phyloP scores from a whole-genome alignment of 2,888 invertebrate species.

The Calameuta filiformis region DNA sequence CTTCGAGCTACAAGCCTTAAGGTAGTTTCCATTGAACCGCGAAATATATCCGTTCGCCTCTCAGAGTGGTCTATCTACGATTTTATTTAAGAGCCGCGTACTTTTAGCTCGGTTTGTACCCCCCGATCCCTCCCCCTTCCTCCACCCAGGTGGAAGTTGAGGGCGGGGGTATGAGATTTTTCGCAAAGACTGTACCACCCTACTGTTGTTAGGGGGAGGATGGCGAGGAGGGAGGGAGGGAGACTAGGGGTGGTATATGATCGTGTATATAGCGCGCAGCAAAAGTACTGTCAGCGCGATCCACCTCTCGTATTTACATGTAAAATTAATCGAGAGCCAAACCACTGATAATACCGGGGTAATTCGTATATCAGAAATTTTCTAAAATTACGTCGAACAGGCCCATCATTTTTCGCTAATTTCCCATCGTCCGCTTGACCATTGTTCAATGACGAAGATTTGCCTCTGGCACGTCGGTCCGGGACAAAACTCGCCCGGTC shows the following conservation, averaged over 20 bases:
- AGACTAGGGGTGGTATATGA: slow-evolving; percentile 67
- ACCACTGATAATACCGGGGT: slow-evolving; percentile 6
- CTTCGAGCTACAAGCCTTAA: neutral
- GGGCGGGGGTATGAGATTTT: slow-evolving; percentile 42
- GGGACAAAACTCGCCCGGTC: slow-evolving; percentile 62
- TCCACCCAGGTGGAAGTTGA: neutral
- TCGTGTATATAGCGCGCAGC: slow-evolving; percentile 63
- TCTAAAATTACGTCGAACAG: slow-evolving; percentile 45
- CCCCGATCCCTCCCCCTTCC: neutral
- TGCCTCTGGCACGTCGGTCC: slow-evolving; percentile 53
- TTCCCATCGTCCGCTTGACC: slow-evolving; percentile 27
- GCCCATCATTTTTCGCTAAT: slow-evolving; percentile 61
- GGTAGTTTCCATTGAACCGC: neutral
- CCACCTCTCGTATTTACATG: slow-evolving; percentile 59
- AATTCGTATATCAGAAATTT: slow-evolving; percentile 33
- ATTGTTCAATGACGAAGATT: slow-evolving; percentile 42
- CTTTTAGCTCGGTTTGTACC: slow-evolving; percentile 47
- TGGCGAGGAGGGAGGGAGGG: slow-evolving; percentile 37
- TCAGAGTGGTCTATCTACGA: neutral
- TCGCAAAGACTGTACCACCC: slow-evolving; percentile 64
- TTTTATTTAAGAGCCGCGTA: neutral
- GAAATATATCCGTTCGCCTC: neutral
- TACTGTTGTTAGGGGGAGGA: slow-evolving; percentile 63
- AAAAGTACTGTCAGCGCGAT: slow-evolving; percentile 65
- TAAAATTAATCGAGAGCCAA: slow-evolving; percentile 44